A percentile compares a stretch with the other conserved stretches of the same genome.
Conservation (phyloP, 2,113 vertebrate species). For the Macaca mulatta region DNA sequence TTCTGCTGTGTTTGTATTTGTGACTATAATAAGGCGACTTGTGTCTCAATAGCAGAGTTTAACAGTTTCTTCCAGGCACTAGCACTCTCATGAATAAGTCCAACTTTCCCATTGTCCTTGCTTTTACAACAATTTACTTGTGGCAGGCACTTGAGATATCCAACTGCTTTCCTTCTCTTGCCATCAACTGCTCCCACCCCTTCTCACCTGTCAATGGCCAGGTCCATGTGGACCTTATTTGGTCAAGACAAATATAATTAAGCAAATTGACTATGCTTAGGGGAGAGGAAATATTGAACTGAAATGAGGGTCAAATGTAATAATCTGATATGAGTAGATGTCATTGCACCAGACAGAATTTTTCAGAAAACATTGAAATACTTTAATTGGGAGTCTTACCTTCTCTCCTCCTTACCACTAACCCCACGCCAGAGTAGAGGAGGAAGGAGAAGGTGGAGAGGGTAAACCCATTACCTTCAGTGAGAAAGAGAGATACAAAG, state of each 20-base stretch:
- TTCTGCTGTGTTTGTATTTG: not conserved
- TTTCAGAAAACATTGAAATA: constrained; percentile 5
- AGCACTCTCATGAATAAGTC: not conserved
- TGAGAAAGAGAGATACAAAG: not conserved
- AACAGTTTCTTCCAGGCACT: not conserved
- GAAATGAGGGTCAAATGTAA: constrained; percentile 12
- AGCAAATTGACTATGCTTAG: not conserved
- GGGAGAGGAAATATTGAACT: not conserved
- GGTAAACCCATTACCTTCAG: not conserved
- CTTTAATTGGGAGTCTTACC: not conserved
- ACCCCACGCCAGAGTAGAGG: not conserved
- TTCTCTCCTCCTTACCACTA: not conserved
- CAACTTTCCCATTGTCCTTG: not conserved
- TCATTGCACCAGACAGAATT: not conserved
- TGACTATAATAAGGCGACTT: not conserved
- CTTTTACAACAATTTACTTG: not conserved
- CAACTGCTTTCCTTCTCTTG: not conserved
- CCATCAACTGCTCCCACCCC: accelerated
- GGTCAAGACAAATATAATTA: not conserved
- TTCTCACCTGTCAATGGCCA: not conserved
- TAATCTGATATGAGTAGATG: not conserved
- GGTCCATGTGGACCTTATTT: not conserved
- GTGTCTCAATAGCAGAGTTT: not conserved
- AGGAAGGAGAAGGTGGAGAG: not conserved
- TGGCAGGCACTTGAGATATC: not conserved